These are phyloP conservation scores for Azemiops feae DNA, from an alignment of 2,113 vertebrate species.

Conservation along the genomic window DNA sequence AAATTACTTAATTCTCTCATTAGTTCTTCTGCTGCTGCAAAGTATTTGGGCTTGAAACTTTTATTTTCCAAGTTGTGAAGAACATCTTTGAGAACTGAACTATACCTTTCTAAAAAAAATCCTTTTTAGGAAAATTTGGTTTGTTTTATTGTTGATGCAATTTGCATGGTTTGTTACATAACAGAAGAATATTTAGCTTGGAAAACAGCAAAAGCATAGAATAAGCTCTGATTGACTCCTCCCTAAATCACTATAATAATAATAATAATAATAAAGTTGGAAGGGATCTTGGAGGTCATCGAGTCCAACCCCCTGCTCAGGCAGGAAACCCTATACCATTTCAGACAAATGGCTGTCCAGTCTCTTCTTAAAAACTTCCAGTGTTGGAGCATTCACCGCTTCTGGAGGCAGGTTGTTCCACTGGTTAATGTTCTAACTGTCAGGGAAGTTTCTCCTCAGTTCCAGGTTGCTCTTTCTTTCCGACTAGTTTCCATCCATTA, in stretches of 20 bases:
- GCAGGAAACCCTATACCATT: too few relatives aligned
- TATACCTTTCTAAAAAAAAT: background rate
- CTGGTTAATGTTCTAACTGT: too few relatives aligned
- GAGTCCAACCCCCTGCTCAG: too few relatives aligned
- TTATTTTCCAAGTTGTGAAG: background rate
- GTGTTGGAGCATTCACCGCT: too few relatives aligned
- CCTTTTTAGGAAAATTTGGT: background rate
- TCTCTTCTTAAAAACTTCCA: too few relatives aligned
- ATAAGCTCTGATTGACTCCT: background rate
- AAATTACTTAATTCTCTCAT: background rate
- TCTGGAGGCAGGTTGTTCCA: too few relatives aligned
- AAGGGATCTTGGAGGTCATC: too few relatives aligned
- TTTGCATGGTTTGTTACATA: background rate
- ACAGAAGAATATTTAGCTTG: background rate
- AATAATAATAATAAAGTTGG: too few relatives aligned
- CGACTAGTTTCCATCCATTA: too few relatives aligned
- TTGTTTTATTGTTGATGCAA: background rate
- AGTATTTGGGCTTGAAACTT: slow-evolving; percentile 1
- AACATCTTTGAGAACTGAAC: background rate
- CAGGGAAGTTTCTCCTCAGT: too few relatives aligned
- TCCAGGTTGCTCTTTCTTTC: too few relatives aligned
- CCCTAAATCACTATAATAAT: background rate
- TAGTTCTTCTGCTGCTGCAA: background rate
- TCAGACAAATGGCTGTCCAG: too few relatives aligned
- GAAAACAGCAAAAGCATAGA: background rate